These are phyloP conservation scores for Gobionotothen gibberifrons DNA, from an alignment of 2,797 vertebrate genomes.

Conservation along the genomic window DNA sequence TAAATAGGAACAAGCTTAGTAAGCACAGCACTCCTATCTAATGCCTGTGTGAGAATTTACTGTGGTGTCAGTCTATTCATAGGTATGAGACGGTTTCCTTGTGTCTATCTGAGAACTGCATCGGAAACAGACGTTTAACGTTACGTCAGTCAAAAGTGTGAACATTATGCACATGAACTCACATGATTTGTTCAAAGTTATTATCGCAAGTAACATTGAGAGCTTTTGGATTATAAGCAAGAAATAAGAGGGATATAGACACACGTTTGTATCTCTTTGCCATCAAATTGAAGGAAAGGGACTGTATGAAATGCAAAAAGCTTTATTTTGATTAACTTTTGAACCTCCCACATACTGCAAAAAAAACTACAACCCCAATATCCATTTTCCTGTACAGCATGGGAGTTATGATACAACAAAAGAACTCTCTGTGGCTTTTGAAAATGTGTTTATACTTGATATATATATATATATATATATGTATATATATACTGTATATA, in stretches of 20 bases:
- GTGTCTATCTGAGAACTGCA: constrained; percentile 26
- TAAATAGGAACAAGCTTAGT: constrained; percentile 70
- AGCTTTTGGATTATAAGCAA: neutral
- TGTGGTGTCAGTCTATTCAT: constrained; percentile 50
- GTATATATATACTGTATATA: no score
- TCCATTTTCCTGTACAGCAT: neutral
- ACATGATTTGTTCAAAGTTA: neutral
- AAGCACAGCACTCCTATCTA: constrained; percentile 62
- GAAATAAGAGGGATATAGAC: neutral
- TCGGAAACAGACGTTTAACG: constrained; percentile 21
- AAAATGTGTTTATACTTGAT: neutral
- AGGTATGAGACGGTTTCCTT: constrained; percentile 33
- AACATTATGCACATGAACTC: neutral
- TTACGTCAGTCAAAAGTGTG: constrained; percentile 24
- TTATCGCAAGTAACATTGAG: neutral
- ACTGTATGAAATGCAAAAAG: neutral
- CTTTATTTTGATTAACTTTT: neutral
- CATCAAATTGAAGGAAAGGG: neutral
- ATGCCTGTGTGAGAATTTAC: constrained; percentile 44
- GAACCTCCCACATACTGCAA: neutral
- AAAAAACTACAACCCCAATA: neutral
- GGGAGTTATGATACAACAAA: neutral
- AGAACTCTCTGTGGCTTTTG: neutral
- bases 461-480: no score
- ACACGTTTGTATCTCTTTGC: neutral